phyloP scores from a whole-genome alignment of 1,140 invertebrate species.

The Cotesia glomerata region DNA sequence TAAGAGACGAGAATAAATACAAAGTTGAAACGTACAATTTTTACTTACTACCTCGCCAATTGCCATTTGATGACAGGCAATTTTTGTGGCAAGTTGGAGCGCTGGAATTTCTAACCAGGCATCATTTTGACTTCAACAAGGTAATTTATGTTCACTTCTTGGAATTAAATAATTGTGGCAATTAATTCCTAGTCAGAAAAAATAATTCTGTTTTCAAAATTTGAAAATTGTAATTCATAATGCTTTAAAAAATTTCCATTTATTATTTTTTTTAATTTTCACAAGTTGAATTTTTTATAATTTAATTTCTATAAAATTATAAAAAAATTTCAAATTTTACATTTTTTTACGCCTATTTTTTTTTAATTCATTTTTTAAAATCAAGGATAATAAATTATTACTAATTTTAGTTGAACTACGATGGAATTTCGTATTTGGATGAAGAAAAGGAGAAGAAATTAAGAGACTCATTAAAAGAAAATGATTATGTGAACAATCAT shows the following conservation, averaged over 20 bases:
- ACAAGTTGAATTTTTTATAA: no score
- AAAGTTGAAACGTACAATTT: slow-evolving; percentile 70
- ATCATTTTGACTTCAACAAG: slow-evolving; percentile 80
- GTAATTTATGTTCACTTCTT: slow-evolving; percentile 53
- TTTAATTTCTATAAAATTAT: no score
- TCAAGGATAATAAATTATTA: slow-evolving; percentile 45
- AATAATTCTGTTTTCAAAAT: background rate
- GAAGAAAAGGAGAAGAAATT: slow-evolving; percentile 59
- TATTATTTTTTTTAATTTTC: background rate
- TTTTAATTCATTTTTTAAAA: slow-evolving; percentile 5
- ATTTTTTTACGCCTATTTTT: background rate
- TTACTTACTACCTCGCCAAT: slow-evolving; percentile 70
- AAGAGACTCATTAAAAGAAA: slow-evolving; percentile 45
- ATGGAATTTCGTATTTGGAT: slow-evolving; percentile 73
- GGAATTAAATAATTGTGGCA: background rate
- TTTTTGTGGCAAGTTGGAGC: slow-evolving; percentile 70
- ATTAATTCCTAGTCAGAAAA: background rate
- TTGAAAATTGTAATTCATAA: no score
- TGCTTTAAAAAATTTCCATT: no score
- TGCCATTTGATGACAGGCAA: slow-evolving; percentile 66
- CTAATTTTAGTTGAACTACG: slow-evolving; percentile 67
- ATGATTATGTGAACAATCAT: slow-evolving; percentile 38
- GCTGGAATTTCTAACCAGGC: slow-evolving; percentile 69
- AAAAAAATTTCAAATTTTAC: background rate
- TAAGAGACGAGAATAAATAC: slow-evolving; percentile 66